Conservation (phyloP, 2,113 vertebrate genomes). For the Serranochromis macrocephalus region DNA sequence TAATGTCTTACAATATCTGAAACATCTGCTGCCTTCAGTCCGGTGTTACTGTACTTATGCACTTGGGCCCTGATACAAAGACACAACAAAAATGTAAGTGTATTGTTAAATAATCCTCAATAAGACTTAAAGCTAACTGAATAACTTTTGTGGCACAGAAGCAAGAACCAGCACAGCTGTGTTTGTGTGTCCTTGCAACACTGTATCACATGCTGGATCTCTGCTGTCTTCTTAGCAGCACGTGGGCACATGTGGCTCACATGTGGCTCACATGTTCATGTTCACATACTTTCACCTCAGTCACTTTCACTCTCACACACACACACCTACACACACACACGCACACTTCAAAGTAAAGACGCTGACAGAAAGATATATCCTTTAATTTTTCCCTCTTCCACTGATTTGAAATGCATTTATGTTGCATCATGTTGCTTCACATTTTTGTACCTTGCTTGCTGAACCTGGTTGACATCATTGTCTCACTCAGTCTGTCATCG, state of each 20-base stretch:
- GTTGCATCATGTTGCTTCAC: neutral
- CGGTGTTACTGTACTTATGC: neutral
- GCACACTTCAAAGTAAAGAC: neutral
- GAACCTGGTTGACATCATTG: neutral
- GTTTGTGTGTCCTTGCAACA: neutral
- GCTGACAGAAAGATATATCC: neutral
- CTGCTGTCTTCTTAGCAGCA: neutral
- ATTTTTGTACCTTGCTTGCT: neutral
- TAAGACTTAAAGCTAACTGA: neutral
- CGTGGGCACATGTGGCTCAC: constrained; percentile 15
- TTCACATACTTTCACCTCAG: neutral
- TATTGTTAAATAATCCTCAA: neutral
- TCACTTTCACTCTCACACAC: neutral
- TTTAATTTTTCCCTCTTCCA: neutral
- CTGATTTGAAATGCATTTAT: neutral
- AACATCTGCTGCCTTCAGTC: neutral
- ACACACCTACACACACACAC: neutral
- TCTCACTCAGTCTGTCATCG: neutral
- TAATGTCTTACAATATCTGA: neutral
- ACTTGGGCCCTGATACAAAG: neutral
- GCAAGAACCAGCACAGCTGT: neutral
- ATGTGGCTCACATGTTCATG: constrained; percentile 13
- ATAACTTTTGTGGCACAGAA: neutral
- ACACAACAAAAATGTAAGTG: neutral
- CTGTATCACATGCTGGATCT: neutral